phyloP scores from a whole-genome alignment of 2,888 invertebrate species.

The Vandiemenella viatica region DNA sequence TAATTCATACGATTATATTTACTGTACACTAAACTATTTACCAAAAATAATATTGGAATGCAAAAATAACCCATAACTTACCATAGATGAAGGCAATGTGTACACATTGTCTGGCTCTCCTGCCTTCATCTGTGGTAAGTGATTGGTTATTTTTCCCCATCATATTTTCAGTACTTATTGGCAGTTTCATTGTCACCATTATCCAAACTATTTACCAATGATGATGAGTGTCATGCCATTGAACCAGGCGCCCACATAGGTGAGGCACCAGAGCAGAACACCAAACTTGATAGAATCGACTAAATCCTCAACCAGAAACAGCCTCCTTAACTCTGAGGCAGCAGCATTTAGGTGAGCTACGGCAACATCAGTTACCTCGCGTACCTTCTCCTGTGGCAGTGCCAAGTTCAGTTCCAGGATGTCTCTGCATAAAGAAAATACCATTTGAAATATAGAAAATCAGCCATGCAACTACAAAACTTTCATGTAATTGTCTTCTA shows the following conservation, averaged over 20 bases:
- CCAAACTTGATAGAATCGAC: constrained; percentile 93
- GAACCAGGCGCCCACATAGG: constrained; percentile 96
- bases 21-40: no score
- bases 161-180: no score
- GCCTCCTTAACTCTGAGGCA: constrained; percentile 67
- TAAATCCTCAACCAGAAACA: constrained; percentile 93
- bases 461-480: not conserved
- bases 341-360: constrained; percentile 77
- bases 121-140: no score
- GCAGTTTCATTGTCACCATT: no score
- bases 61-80: no score
- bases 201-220: constrained; percentile 64
- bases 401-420: constrained; percentile 76
- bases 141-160: no score
- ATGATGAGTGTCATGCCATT: constrained; percentile 97
- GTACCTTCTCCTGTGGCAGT: constrained; percentile 81
- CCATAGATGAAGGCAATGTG: no score
- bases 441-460: not conserved
- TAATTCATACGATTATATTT: no score
- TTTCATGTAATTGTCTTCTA: no score
- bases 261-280: constrained; percentile 87
- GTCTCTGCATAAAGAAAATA: constrained; percentile 42
- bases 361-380: constrained; percentile 70
- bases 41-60: no score
- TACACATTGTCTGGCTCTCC: no score